These are phyloP conservation scores for Nasua narica DNA, from an alignment of 2,797 vertebrate genomes.

Conservation along the genomic window DNA sequence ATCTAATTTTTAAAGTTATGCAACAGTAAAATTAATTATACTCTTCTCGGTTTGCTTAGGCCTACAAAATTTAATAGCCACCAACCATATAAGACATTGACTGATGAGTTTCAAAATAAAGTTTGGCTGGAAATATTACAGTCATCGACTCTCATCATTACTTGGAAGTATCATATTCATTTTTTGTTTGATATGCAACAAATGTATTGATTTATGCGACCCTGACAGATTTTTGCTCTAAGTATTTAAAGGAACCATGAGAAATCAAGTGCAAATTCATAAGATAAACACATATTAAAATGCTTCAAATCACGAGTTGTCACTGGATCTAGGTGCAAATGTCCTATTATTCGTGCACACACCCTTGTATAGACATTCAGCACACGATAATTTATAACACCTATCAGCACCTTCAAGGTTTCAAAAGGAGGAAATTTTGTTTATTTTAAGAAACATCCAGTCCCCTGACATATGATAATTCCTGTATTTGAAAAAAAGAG, in stretches of 20 bases:
- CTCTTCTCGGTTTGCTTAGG: not conserved
- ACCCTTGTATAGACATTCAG: not conserved
- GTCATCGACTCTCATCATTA: not conserved
- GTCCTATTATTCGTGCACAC: not conserved
- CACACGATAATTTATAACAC: not conserved
- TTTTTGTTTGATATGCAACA: not conserved
- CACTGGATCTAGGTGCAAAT: not conserved
- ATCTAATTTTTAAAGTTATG: not conserved
- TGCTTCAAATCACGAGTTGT: not conserved
- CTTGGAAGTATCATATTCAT: not conserved
- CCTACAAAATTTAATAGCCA: not conserved
- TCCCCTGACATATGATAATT: not conserved
- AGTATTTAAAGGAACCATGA: not conserved
- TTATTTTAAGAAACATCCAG: not conserved
- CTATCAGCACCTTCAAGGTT: not conserved
- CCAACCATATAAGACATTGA: not conserved
- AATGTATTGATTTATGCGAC: not conserved
- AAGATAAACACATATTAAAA: not conserved
- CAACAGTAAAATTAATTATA: not conserved
- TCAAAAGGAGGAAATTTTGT: not conserved
- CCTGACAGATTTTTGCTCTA: not conserved
- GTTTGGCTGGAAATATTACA: conserved; percentile 10
- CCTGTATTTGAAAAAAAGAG: not conserved
- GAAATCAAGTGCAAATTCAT: not conserved
- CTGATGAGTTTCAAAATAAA: not conserved